These are phyloP conservation scores for Atractosteus spatula DNA, from an alignment of 2,113 vertebrate genomes.

Conservation along the genomic window DNA sequence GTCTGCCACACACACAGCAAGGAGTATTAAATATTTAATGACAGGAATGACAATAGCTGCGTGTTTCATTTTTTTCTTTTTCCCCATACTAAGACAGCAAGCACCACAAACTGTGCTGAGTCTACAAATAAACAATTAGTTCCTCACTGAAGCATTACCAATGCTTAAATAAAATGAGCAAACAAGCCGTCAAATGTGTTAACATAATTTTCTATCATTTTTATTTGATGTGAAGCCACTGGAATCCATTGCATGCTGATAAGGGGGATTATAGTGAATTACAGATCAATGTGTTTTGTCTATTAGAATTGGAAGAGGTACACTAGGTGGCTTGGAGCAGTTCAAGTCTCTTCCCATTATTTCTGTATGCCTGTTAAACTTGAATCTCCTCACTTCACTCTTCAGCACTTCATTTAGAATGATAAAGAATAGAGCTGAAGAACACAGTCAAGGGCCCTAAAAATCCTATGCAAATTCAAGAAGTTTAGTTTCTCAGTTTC, in stretches of 20 bases:
- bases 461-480: no score
- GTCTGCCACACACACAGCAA: constrained; percentile 14
- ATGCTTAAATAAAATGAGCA: constrained; percentile 56
- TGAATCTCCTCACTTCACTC: constrained; percentile 8
- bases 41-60: constrained; percentile 9
- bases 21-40: constrained; percentile 19
- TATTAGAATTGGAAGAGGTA: not conserved
- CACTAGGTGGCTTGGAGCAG: not conserved
- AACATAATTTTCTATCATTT: constrained; percentile 67
- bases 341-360: constrained; percentile 5
- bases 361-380: constrained; percentile 9
- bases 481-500: no score
- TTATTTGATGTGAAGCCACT: constrained; percentile 61
- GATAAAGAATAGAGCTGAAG: no score
- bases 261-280: constrained; percentile 7
- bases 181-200: constrained; percentile 58
- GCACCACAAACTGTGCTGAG: constrained; percentile 38
- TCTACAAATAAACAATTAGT: constrained; percentile 56
- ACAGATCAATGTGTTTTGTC: constrained; percentile 16
- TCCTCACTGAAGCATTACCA: constrained; percentile 61
- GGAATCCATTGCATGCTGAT: constrained; percentile 32
- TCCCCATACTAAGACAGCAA: constrained; percentile 28
- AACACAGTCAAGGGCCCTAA: no score
- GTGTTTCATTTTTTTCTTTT: constrained; percentile 3
- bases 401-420: not conserved